Evolutionary conservation across 2,888 invertebrate genomes (phyloP).

Genomic region (Brachyptera putata): DNA sequence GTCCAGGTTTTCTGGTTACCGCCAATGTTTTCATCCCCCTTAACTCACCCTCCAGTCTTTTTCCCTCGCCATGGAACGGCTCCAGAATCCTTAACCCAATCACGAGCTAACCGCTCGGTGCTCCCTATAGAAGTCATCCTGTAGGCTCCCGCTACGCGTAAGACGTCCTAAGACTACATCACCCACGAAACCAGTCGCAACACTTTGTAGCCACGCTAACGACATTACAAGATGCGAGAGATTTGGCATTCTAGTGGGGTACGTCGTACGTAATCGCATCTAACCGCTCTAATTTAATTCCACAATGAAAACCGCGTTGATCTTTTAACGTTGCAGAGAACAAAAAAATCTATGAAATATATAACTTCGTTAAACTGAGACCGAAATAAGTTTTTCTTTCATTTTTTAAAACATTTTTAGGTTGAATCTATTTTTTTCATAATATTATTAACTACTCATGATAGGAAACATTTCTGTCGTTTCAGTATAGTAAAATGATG

Average conservation of each 20-base stretch:
- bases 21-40: not conserved
- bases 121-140: not conserved
- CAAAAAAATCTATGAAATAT: too few relatives aligned
- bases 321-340: conserved; percentile 2
- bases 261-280: conserved; percentile 15
- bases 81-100: conserved; percentile 17
- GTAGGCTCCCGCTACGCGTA: too few relatives aligned
- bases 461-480: too few relatives aligned
- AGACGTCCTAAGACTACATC: too few relatives aligned
- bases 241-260: conserved; percentile 13
- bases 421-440: too few relatives aligned
- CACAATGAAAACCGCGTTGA: conserved; percentile 19
- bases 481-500: too few relatives aligned
- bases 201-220: conserved; percentile 11
- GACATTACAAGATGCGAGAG: conserved; percentile 10
- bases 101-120: conserved; percentile 17
- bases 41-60: too few relatives aligned
- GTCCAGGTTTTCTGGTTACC: conserved; percentile 15
- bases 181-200: not conserved
- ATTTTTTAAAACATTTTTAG: too few relatives aligned
- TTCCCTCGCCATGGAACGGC: conserved; percentile 2
- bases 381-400: too few relatives aligned
- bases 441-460: too few relatives aligned
- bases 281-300: conserved; percentile 19
- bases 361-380: too few relatives aligned